Percentiles rank a stretch among this genome's conserved stretches.
Conservation (phyloP, 2,888 invertebrate genomes). For the Tigriopus californicus region DNA sequence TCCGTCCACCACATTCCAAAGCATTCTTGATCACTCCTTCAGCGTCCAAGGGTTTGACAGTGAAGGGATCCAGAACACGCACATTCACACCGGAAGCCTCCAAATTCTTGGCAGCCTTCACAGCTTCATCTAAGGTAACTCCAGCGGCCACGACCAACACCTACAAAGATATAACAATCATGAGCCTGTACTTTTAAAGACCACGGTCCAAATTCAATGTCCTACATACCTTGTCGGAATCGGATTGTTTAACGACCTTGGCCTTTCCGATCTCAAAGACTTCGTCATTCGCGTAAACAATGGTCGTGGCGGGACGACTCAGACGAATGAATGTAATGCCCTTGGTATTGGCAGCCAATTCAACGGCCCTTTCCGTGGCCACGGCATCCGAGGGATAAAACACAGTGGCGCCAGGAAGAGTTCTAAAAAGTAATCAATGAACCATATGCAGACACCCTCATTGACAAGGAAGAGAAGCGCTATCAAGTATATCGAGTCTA, state of each 20-base stretch:
- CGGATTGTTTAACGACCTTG: constrained; percentile 53
- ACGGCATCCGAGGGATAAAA: constrained; percentile 70
- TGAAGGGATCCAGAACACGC: constrained; percentile 84
- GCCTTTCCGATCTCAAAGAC: constrained; percentile 58
- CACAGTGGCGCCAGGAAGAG: constrained; percentile 31
- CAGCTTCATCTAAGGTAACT: constrained; percentile 75
- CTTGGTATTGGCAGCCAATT: constrained; percentile 80
- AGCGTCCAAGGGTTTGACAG: constrained; percentile 81
- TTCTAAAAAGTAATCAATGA: no score
- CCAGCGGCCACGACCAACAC: constrained; percentile 80
- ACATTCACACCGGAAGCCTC: constrained; percentile 40
- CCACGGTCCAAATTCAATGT: no score
- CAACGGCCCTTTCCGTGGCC: constrained; percentile 77
- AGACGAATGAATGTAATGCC: constrained; percentile 93
- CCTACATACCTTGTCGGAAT: constrained; percentile 25
- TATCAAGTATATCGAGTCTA: no score
- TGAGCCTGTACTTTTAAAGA: no score
- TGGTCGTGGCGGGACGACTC: constrained; percentile 69
- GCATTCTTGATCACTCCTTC: constrained; percentile 55
- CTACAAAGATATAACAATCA: constrained; percentile 22
- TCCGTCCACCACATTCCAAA: constrained; percentile 51
- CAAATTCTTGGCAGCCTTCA: constrained; percentile 60
- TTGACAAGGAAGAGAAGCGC: no score
- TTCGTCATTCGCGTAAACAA: constrained; percentile 69
- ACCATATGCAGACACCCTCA: no score